Evolutionary conservation across 2,797 vertebrate species (phyloP), one percentile per base, ranked within the genome.

Genomic region (Galago senegalensis): DNA sequence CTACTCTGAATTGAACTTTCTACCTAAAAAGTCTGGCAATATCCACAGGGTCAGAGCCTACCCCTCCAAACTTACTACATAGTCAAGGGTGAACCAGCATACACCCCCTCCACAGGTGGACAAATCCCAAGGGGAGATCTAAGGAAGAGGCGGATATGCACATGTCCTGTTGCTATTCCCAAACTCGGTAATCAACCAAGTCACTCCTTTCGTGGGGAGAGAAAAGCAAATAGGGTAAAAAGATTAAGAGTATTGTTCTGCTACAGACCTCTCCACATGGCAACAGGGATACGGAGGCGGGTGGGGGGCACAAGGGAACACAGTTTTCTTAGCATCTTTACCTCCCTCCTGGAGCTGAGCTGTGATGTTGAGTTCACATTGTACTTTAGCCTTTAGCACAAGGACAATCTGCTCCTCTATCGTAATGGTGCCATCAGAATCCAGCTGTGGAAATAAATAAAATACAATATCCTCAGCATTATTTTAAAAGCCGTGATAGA

Each of bases 341-440:
- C 99, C 99, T 98, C 98, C 97, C 56, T 99, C 98, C 72, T 98
- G 98, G 20, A 85, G 93, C 61, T 98, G 98, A 89, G 94, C 97
- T 56, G 99, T 99, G 90, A 99, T 99, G 97, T 99, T 99, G 97
- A 98, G 98, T 84, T 99, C 98, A 98, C 99, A 99, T 86, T 99
- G 99, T 63, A 98, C 97, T 98, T 99, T 99, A 73, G 99, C 98
- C 96, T 99, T 98, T 92, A 99, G 98, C 29, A 99, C 98, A 80
- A 99, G 99, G 93, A 98, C 98, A 98, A 99, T 99, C 98, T 99
- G 99, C 95, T 99, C 99, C 96, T 99, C 99, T 17, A 99, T 98
- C 3, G 99, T 99, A 46, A 99, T 95, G 0, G 98, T 98, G 40
- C 98, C 99, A 63, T 99, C 99, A 31, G 98, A 98, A 92, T 98